Base-by-base conservation (phyloP, 2,797 vertebrate genomes). In the Strix occidentalis region DNA sequence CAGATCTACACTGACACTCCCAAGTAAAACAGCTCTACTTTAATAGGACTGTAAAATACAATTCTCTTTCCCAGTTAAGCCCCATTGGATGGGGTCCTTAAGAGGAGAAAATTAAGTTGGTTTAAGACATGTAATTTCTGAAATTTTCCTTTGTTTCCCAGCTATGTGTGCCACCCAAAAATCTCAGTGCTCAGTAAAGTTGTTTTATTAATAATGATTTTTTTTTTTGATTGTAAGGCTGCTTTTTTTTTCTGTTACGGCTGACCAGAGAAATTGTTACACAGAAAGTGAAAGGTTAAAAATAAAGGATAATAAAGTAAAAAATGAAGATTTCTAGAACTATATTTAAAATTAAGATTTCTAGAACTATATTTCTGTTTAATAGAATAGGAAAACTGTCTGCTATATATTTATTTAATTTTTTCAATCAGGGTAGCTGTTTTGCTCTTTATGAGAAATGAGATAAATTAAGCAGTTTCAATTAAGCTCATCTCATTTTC, bases 401-500 rank as follows among this genome's bases (percentile, higher is more conserved):
- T 87, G 70, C 21, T 83, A 41, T 61, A 7, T 83, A 37, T 57
- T 84, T 83, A 37, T 57, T 84, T 56, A 45, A 41, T 8, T 50
- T 81, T 94, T 91, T 89, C 29, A 64, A 20, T 57, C 39, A 84
- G 43, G 11, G 17, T 54, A 64, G 24, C 33, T 79, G 25, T 41
- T 91, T 71, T n/a, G 19, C 45, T 87, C 51, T 57, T 61, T 33
- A 57, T 78, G 89, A 85, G 66, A 83, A 45, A 3, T 24, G 45
- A 83, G 81, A 83, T 77, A 90, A 94, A 94, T 95, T 61, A 91
- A 83, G 43, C 61, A 61, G 16, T 89, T 95, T 95, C 95, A 93
- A 97, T 95, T 96, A 95, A 95, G 81, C 46, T 81, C 80, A 54
- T 89, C 82, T 94, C 33, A 68, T 95, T 96, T 95, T 97, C 60